Evolutionary conservation across 2,113 vertebrate species (phyloP).

Genomic region (Ranitomeya variabilis): DNA sequence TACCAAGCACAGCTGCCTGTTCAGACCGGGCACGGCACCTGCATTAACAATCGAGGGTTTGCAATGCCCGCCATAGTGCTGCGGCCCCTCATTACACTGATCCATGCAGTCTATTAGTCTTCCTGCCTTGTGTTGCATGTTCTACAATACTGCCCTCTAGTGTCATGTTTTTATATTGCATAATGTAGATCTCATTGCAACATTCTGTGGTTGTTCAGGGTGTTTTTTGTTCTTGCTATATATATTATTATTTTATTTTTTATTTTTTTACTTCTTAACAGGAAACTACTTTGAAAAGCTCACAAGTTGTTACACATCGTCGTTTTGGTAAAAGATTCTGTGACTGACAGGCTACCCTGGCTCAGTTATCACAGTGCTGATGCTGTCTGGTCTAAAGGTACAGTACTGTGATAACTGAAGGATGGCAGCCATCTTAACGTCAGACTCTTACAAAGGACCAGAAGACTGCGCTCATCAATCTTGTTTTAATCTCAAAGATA

Average conservation of each 20-base stretch:
- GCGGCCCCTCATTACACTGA: no score
- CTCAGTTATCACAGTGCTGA: constrained; percentile 99
- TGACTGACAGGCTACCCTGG: constrained; percentile 97
- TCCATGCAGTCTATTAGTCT: no score
- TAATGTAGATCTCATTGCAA: neutral
- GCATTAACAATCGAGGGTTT: no score
- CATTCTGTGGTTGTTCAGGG: neutral
- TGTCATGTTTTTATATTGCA: constrained; percentile 65
- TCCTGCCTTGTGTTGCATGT: no score
- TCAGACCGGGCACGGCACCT: no score
- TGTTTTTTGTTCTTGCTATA: neutral
- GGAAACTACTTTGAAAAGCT: neutral
- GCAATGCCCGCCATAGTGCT: no score
- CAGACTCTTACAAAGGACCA: neutral
- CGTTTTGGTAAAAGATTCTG: neutral
- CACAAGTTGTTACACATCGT: neutral
- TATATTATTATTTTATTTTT: no score
- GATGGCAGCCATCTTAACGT: constrained; percentile 99
- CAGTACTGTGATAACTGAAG: constrained; percentile 99
- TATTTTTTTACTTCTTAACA: neutral
- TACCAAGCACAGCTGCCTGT: no score
- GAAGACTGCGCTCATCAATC: neutral
- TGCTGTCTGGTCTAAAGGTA: constrained; percentile 99
- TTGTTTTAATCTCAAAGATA: neutral
- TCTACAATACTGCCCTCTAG: constrained; percentile 69